Evolutionary conservation across 2,113 vertebrate genomes (phyloP), one percentile per base, ranked within the genome.

Genomic region (Seriola dumerili): DNA sequence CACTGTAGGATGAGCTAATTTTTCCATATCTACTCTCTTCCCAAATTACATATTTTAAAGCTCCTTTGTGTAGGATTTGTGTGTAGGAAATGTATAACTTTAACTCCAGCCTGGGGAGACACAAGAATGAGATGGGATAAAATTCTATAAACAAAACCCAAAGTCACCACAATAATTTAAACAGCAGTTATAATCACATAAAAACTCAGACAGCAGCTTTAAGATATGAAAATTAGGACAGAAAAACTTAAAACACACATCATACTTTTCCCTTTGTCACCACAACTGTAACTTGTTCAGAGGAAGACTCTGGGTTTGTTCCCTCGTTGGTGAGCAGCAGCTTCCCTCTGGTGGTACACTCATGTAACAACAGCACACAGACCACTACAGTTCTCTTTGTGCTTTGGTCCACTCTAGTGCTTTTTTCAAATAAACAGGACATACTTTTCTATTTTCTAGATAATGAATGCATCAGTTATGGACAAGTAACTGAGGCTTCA

Each of bases 311-410:
- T 1, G 8, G 12, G 10, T 36, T 13, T 78, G 36, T 40, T 23
- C 17, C 52, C 5, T 23, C 6, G 3, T 64, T 50, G 19, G 13
- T 87, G 62, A 62, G 69, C 78, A 64, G 16, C 21, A 76, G 69
- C 80, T 73, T 13, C 85, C 88, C 78, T 90, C 92, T 91, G 66
- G 86, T 84, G 92, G 89, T 71, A 11, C 1, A 34, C 9, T 52
- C 4, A 5, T 59, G 59, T 38, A 79, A 75, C 38, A 69, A 55
- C 87, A 82, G 14, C 8, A 50, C 19, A 21, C 0, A 17, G 2
- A 64, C 23, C 38, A 23, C 1, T 1, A 42, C n/a, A n/a, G n/a
- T n/a, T n/a, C 34, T 36, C 4, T 36, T 36, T 36, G 0, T 54
- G 3, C 10, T 8, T n/a, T 52, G 50, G 50, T 52, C 50, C 50